Percentiles rank a stretch among this genome's conserved stretches.
phyloP scores from a whole-genome alignment of 2,113 vertebrate genomes.

The Cyrtonyx montezumae region DNA sequence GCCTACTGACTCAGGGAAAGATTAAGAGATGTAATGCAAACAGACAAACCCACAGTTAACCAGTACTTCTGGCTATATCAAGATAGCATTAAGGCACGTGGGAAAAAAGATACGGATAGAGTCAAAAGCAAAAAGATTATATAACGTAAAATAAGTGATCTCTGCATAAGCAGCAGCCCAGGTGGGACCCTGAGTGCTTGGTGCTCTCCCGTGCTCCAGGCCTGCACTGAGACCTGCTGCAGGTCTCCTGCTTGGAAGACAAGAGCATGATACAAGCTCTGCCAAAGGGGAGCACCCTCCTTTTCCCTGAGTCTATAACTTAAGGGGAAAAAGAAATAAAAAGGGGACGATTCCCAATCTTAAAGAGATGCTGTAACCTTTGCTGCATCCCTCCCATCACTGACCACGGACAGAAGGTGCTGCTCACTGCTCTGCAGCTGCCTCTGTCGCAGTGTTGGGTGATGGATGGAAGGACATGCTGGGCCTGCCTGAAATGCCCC shows the following conservation, averaged over 20 bases:
- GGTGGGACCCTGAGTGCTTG: neutral
- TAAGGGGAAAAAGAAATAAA: neutral
- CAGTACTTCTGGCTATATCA: neutral
- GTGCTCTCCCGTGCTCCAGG: neutral
- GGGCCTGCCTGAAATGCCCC: neutral
- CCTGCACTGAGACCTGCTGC: neutral
- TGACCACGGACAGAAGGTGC: neutral
- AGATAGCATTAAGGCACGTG: neutral
- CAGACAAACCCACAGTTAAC: neutral
- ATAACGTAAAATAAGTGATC: neutral
- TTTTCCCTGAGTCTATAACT: neutral
- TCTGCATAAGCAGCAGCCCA: neutral
- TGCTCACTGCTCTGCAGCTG: neutral
- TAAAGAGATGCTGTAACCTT: neutral
- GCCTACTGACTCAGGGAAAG: neutral
- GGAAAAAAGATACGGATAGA: neutral
- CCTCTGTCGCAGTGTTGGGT: neutral
- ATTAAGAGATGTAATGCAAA: neutral
- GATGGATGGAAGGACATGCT: neutral
- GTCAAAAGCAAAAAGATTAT: neutral
- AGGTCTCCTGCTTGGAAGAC: neutral
- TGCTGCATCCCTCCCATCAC: rapidly evolving
- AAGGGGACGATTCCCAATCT: neutral
- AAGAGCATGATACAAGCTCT: neutral
- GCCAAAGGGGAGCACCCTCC: neutral